Evolutionary conservation across 2,113 vertebrate genomes (phyloP).

Genomic region (Hypomesus transpacificus): DNA sequence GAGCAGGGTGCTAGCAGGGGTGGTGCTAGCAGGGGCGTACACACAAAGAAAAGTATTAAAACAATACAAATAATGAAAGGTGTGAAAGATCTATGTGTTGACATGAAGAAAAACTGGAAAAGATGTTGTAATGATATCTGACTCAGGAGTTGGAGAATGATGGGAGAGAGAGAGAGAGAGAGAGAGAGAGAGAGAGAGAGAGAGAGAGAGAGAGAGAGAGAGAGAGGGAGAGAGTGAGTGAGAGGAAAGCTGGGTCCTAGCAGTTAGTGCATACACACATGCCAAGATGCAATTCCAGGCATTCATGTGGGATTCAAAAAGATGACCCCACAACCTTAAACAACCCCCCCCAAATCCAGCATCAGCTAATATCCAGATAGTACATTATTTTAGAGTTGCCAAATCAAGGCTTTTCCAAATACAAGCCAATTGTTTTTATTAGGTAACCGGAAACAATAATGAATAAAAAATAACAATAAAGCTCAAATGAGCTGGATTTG

Average conservation of each 20-base stretch:
- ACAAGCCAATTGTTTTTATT: not conserved
- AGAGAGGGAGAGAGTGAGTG: not conserved
- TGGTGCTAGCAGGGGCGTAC: too few species aligned
- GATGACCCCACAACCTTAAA: constrained; percentile 27
- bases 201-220: constrained; percentile 1
- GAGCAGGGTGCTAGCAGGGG: too few species aligned
- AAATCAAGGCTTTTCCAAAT: not conserved
- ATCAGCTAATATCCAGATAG: not conserved
- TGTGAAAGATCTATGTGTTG: too few species aligned
- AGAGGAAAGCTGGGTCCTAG: constrained; percentile 20
- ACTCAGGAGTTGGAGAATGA: too few species aligned
- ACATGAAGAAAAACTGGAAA: too few species aligned
- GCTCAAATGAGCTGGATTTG: constrained; percentile 36
- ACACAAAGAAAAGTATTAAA: too few species aligned
- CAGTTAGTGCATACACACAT: constrained; percentile 56
- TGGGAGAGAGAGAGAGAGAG: too few species aligned
- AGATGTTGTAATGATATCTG: too few species aligned
- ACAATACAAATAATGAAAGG: too few species aligned
- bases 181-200: too few species aligned
- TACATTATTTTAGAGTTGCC: not conserved
- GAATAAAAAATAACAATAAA: not conserved
- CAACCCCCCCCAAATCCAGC: constrained; percentile 48
- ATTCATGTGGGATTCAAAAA: constrained; percentile 18
- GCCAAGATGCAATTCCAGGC: constrained; percentile 51
- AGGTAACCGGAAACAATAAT: not conserved